phyloP scores from a whole-genome alignment of 2,113 vertebrate species.

The Xenopus laevis region DNA sequence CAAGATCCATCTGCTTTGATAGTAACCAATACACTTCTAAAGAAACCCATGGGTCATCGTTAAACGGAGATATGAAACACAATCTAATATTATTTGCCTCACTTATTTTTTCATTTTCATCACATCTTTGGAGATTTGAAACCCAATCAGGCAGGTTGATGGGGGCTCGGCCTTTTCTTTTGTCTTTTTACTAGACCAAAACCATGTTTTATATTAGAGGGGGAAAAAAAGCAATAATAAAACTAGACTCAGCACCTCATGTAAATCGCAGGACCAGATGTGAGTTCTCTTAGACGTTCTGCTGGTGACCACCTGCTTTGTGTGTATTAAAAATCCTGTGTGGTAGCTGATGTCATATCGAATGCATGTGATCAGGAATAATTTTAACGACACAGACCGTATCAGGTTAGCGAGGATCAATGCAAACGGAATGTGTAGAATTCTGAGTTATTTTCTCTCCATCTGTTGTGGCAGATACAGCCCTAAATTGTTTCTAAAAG shows the following conservation, averaged over 20 bases:
- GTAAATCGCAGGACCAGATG: conserved; percentile 56
- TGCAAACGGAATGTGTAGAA: conserved; percentile 46
- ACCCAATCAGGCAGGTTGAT: conserved; percentile 50
- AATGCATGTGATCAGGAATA: conserved; percentile 37
- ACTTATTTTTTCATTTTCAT: conserved; percentile 28
- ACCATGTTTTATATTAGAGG: conserved; percentile 57
- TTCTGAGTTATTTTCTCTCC: conserved; percentile 43
- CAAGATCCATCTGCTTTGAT: background rate
- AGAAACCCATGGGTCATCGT: conserved; percentile 20
- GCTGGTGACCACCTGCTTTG: conserved; percentile 58
- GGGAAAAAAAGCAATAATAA: conserved; percentile 25
- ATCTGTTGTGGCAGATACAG: conserved; percentile 26
- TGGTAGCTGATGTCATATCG: conserved; percentile 54
- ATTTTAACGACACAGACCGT: conserved; percentile 50
- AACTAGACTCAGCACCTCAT: conserved; percentile 47
- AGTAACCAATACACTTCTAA: background rate
- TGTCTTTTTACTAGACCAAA: conserved; percentile 54
- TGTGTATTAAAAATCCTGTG: conserved; percentile 48
- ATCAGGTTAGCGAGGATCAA: conserved; percentile 50
- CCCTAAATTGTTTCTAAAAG: too few species aligned
- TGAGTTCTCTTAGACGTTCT: conserved; percentile 38
- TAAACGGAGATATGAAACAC: conserved; percentile 48
- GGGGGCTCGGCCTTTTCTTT: conserved; percentile 51
- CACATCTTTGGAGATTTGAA: conserved; percentile 52
- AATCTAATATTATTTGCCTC: conserved; percentile 52